phyloP scores from a whole-genome alignment of 2,888 invertebrate genomes.

The Oxytorus armatus region DNA sequence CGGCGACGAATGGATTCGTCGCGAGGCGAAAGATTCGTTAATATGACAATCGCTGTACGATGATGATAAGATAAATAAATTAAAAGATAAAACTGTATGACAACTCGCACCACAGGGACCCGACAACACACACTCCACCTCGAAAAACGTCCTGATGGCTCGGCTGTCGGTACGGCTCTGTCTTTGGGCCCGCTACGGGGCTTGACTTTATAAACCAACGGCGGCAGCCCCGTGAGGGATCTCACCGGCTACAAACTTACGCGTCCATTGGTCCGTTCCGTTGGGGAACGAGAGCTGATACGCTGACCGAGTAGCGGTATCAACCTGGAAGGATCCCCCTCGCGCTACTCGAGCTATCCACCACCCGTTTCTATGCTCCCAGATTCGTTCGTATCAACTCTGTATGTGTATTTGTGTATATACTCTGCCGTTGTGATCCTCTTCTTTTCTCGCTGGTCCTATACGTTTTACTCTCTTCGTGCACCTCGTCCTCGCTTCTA shows the following conservation, averaged over 20 bases:
- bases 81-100: conserved; percentile 16
- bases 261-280: conserved; percentile 76
- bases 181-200: conserved; percentile 81
- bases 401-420: conserved; percentile 16
- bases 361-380: conserved; percentile 51
- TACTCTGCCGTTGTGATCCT: conserved; percentile 34
- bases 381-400: conserved; percentile 40
- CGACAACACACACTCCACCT: conserved; percentile 76
- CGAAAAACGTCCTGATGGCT: conserved; percentile 79
- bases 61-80: conserved; percentile 6
- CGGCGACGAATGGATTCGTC: not conserved
- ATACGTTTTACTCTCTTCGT: conserved; percentile 47
- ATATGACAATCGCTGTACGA: not conserved
- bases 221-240: conserved; percentile 74
- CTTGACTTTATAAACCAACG: conserved; percentile 84
- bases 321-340: conserved; percentile 47
- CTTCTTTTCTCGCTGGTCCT: conserved; percentile 60
- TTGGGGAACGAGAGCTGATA: conserved; percentile 73
- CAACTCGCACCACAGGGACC: conserved; percentile 63
- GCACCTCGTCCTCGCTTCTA: conserved; percentile 61
- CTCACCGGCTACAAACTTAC: conserved; percentile 71
- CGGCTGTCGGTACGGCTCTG: conserved; percentile 84
- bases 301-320: conserved; percentile 72
- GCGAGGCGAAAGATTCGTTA: not conserved
- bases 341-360: conserved; percentile 37